Conservation (phyloP, 1,140 invertebrate genomes). For the Pseudomyrmex dendroicus region DNA sequence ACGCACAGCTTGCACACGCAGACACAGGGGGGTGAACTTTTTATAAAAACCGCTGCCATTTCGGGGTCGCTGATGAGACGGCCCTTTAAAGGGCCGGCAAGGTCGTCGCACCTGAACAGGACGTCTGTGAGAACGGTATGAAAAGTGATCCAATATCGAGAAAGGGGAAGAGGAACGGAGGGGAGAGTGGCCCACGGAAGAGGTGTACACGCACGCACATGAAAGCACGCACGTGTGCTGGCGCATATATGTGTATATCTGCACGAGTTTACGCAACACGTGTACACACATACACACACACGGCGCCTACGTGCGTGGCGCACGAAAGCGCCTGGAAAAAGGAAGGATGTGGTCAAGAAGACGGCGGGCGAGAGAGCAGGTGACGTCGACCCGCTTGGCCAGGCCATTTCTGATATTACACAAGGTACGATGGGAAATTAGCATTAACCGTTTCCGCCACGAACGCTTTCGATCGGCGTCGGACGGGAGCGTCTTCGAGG, state of each 20-base stretch:
- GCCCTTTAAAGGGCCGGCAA: slow-evolving; percentile 78
- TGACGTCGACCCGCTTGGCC: slow-evolving; percentile 60
- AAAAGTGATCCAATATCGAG: slow-evolving; percentile 76
- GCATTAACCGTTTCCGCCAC: slow-evolving; percentile 51
- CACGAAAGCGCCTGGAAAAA: slow-evolving; percentile 62
- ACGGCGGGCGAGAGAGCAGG: slow-evolving; percentile 67
- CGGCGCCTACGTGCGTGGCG: slow-evolving; percentile 52
- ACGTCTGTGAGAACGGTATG: slow-evolving; percentile 80
- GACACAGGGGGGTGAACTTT: slow-evolving; percentile 19
- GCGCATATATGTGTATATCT: background rate
- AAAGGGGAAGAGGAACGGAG: background rate
- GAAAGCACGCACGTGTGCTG: background rate
- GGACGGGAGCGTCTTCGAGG: background rate
- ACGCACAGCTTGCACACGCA: background rate
- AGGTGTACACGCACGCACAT: slow-evolving; percentile 51
- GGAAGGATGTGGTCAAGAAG: slow-evolving; percentile 80
- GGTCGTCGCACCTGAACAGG: slow-evolving; percentile 76
- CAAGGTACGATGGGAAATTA: slow-evolving; percentile 55
- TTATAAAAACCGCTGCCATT: slow-evolving; percentile 69
- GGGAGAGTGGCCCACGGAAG: slow-evolving; percentile 19
- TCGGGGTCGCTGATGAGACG: slow-evolving; percentile 36
- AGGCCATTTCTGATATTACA: slow-evolving; percentile 43
- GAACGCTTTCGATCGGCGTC: slow-evolving; percentile 45
- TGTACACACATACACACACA: slow-evolving; percentile 1
- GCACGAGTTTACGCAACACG: slow-evolving; percentile 40